Base-by-base conservation (phyloP, 23 tunicate species). In the Trididemnum miniatum region DNA sequence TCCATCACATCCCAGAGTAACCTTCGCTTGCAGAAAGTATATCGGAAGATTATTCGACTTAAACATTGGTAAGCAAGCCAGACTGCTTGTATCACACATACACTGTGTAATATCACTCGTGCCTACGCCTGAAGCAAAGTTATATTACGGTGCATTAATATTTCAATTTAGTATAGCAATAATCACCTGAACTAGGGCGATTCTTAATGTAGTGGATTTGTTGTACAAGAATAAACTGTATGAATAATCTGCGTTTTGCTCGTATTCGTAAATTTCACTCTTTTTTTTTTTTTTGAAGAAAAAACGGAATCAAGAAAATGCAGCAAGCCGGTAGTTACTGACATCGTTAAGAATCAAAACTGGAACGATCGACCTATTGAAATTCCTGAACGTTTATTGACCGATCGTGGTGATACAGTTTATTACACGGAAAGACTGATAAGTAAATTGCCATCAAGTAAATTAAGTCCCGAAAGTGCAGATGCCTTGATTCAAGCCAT, bases 261-360 rank as follows among this genome's bases (percentile, higher is more conserved):
- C n/a, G n/a, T n/a, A n/a, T n/a, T n/a, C n/a, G n/a, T n/a, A n/a
- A n/a, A n/a, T n/a, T n/a, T n/a, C n/a, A n/a, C n/a, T n/a, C n/a
- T n/a, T n/a, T n/a, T n/a, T n/a, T n/a, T n/a, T n/a, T n/a, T 44
- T 7, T 44, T 44, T 44, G 12, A 7, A 73, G 79, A 73, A 40
- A 73, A 73, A 73, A 73, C 79, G 12, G 79, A 38, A 3, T 73
- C 79, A 2, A 20, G 79, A 39, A 73, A 73, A 39, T 73, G 79
- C 59, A 73, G 79, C 79, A 73, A 73, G 30, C 9, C 22, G 2
- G 3, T 39, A n/a, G 79, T 39, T 5, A 39, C 79, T 38, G 30
- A 73, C 9, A 73, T 73, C 2, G 79, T 73, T 5, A 38, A 20
- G 30, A 4, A 24, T 15, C 57, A 73, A 25, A 73, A 7, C 20